Conservation (phyloP, 2,888 invertebrate genomes). For the Cancer borealis region DNA sequence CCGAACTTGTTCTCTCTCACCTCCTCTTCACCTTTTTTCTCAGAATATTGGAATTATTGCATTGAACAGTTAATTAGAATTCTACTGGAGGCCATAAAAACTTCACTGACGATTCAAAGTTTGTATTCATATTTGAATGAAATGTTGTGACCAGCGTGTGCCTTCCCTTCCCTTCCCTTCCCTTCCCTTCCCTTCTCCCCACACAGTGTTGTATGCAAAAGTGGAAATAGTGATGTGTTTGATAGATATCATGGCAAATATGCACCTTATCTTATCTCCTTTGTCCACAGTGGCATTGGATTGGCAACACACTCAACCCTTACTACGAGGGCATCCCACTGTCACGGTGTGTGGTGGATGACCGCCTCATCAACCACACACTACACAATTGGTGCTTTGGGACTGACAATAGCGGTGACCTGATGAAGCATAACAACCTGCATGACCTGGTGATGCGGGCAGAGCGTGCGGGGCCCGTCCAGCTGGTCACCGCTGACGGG, state of each 20-base stretch:
- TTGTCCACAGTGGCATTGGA: conserved; percentile 89
- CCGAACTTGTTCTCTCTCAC: too few species aligned
- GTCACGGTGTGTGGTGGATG: conserved; percentile 89
- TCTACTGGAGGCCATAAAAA: too few species aligned
- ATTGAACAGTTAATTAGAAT: too few species aligned
- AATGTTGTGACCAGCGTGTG: too few species aligned
- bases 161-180: too few species aligned
- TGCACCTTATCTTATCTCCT: not conserved
- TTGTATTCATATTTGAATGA: too few species aligned
- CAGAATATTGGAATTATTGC: too few species aligned
- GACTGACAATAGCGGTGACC: conserved; percentile 90
- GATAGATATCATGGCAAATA: not conserved
- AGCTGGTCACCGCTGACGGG: conserved; percentile 92
- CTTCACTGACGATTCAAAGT: too few species aligned
- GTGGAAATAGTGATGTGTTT: not conserved
- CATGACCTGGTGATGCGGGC: conserved; percentile 10
- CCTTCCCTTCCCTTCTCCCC: not conserved
- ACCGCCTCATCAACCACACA: conserved; percentile 90
- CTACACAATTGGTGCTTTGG: conserved; percentile 92
- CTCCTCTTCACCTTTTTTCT: too few species aligned
- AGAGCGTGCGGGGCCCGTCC: conserved; percentile 82
- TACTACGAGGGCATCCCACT: conserved; percentile 92
- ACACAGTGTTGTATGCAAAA: not conserved
- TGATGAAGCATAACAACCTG: conserved; percentile 83
- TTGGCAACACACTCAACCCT: conserved; percentile 92